Evolutionary conservation across 53 echinoderm and acorn worm species (phyloP).

Genomic region (Luidia sarsii): DNA sequence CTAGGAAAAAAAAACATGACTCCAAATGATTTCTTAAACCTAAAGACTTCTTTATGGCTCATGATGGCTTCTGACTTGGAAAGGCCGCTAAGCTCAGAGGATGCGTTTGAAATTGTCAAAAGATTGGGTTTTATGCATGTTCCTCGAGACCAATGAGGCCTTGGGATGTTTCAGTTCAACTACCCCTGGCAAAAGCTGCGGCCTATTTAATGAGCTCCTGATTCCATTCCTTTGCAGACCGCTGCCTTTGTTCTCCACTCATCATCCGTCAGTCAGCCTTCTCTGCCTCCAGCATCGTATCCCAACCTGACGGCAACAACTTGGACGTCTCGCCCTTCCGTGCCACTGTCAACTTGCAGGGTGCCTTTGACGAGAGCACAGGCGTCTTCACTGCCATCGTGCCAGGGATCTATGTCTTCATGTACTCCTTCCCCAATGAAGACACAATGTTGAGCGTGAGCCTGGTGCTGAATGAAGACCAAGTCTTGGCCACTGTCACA

Average conservation of each 20-base stretch:
- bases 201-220: too few relatives aligned
- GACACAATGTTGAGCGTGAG: background rate
- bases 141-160: too few relatives aligned
- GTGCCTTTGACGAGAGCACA: background rate
- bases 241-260: slow-evolving; percentile 30
- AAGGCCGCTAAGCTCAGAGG: too few relatives aligned
- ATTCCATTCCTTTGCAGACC: slow-evolving; percentile 4
- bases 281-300: background rate
- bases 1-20: too few relatives aligned
- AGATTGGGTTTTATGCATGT: too few relatives aligned
- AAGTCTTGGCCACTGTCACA: background rate
- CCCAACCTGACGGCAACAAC: background rate
- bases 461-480: background rate
- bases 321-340: background rate
- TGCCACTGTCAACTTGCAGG: background rate
- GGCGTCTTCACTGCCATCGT: slow-evolving; percentile 20
- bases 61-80: too few relatives aligned
- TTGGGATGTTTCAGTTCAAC: too few relatives aligned
- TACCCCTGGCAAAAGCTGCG: too few relatives aligned
- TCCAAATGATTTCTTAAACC: too few relatives aligned
- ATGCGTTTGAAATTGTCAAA: too few relatives aligned
- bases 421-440: slow-evolving; percentile 14
- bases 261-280: slow-evolving; percentile 22
- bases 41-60: too few relatives aligned
- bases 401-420: slow-evolving; percentile 42